Evolutionary conservation across 2,113 vertebrate genomes (phyloP).

Genomic region (Okapia johnstoni): DNA sequence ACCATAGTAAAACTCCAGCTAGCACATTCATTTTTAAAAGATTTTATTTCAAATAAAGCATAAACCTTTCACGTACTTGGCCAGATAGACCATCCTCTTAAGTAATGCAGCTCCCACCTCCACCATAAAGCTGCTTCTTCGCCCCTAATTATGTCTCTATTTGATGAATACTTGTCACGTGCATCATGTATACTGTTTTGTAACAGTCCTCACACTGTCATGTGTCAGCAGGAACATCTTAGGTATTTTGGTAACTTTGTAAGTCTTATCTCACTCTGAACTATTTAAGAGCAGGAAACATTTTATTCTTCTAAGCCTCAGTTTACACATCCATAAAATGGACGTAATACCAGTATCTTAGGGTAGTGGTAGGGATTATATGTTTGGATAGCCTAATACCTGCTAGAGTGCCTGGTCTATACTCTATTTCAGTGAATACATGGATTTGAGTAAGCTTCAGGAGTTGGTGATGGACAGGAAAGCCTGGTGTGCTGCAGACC

Average conservation of each 20-base stretch:
- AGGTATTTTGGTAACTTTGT: background rate
- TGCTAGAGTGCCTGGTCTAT: background rate
- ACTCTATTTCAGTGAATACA: background rate
- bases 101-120: background rate
- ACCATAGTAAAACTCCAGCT: constrained; percentile 34
- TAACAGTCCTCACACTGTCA: background rate
- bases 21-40: constrained; percentile 24
- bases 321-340: background rate
- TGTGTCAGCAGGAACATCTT: background rate
- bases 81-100: constrained; percentile 8
- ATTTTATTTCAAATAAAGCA: constrained; percentile 45
- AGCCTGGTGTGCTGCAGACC: background rate
- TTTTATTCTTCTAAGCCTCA: background rate
- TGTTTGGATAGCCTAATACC: background rate
- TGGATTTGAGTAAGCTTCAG: background rate
- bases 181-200: background rate
- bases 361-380: background rate
- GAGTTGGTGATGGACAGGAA: background rate
- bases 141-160: background rate
- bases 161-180: background rate
- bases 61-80: constrained; percentile 15
- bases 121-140: background rate
- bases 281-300: background rate
- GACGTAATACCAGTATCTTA: background rate
- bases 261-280: background rate